Evolutionary conservation across 2,888 invertebrate species (phyloP).

Genomic region (Dryococelus australis): DNA sequence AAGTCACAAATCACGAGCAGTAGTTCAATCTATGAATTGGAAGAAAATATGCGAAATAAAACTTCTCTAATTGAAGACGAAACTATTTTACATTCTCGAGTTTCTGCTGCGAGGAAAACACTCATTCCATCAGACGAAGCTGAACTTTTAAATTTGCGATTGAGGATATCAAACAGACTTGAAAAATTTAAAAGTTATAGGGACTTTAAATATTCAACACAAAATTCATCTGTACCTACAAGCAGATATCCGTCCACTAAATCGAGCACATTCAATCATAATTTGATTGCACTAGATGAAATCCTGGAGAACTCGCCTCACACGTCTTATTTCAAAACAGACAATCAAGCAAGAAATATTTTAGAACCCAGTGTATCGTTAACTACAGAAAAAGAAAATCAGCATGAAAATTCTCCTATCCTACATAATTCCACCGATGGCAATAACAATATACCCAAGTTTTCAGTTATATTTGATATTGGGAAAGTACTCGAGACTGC

Average conservation of each 20-base stretch:
- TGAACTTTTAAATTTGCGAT: neutral
- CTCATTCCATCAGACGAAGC: neutral
- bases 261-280: neutral
- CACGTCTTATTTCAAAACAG: neutral
- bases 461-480: neutral
- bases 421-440: neutral
- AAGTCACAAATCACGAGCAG: no score
- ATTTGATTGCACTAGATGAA: neutral
- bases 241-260: neutral
- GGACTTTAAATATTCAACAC: neutral
- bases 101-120: no score
- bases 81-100: no score
- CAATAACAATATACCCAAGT: neutral
- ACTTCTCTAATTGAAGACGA: no score
- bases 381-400: neutral
- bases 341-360: neutral
- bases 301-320: neutral
- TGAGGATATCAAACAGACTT: neutral
- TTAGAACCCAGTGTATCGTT: neutral
- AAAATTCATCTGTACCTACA: neutral
- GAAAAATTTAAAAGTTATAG: neutral
- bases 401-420: neutral
- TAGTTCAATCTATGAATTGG: no score
- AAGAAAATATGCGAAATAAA: no score
- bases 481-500: neutral